Evolutionary conservation across 2,113 vertebrate genomes (phyloP), one percentile per base, ranked within the genome.

Genomic region (Chascanopsetta lugubris): DNA sequence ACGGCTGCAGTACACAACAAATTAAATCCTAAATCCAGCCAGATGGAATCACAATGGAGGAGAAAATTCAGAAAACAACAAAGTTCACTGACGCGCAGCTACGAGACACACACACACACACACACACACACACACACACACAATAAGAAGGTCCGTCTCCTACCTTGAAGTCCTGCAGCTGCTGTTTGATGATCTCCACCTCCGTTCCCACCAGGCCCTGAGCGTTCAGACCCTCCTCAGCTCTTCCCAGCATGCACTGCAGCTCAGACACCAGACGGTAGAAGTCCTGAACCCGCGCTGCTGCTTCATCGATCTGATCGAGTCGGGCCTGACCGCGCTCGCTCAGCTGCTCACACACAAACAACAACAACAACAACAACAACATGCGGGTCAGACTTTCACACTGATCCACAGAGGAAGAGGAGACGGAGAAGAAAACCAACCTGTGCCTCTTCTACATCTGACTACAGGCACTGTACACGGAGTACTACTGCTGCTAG

Each of bases 81-180:
- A 36, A 36, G 15, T 15, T 4, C 8, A 36, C 34, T n/a, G n/a
- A n/a, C n/a, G n/a, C n/a, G n/a, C n/a, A n/a, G n/a, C n/a, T n/a
- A n/a, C n/a, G n/a, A n/a, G 29, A 30, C 29, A 30, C 29, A 30
- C 29, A 5, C 5, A 8, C 25, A 18, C 15, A 2, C 49, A 50
- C 48, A 20, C 18, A 21, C 42, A 45, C 5, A 10, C 42, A 9
- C 1, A 18, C 42, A 43, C 9, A 22, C 6, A 22, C 25, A 50
- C 11, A 25, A 1, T 2, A 53, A 54, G 24, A 29, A 43, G 43
- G 24, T 10, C 12, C 3, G 0, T 43, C n/a, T n/a, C 95, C 71
- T 91, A 99, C 98, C 94, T 98, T 98, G 84, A 98, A 98, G 84
- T 96, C 94, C 17, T 93, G 93, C 82, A 99, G 75, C 77, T 99